Base-by-base conservation (phyloP, 2,888 invertebrate species). In the Ormyrus labotus region DNA sequence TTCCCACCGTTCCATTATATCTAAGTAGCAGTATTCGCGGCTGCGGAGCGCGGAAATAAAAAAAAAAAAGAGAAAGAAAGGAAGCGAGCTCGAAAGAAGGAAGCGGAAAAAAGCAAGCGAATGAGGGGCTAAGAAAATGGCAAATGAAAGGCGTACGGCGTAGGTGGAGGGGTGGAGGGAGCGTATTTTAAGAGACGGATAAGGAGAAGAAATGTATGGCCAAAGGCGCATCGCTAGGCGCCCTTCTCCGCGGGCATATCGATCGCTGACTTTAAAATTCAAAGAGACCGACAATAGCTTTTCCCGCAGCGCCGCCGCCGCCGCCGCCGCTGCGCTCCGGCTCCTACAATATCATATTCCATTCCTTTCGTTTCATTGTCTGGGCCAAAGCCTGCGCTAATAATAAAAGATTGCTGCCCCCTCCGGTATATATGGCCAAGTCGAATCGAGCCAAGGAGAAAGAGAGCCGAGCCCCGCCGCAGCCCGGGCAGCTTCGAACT, bases 261-360 rank as follows among this genome's bases (percentile, higher is more conserved):
- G 82, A 82, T 82, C 82, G 79, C 86, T 89, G 90, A 91, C 90
- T 90, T 91, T 90, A 90, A 91, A 91, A 91, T 90, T 91, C 90
- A 91, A 91, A 91, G 90, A 90, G 90, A 90, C 90, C 90, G 90
- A 91, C 90, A 90, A 91, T 90, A 90, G 90, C 90, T 89, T 83
- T 83, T 89, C 88, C 89, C 34, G 34, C 57, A 58, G 86, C 34
- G 34, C 34, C 34, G 34, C 34, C 34, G 34, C 34, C 34, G 34
- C 34, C 34, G 34, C 34, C 34, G 34, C 34, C 4, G 34, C 34
- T 4, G 50, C 86, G 85, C 51, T 58, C 34, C 34, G 19, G 19
- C 68, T 73, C 45, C 73, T 63, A 90, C 90, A 89, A 90, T 91
- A 90, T 90, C 90, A 90, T 90, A 90, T 91, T 91, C 90, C 90